Evolutionary conservation across 2,888 invertebrate genomes (phyloP), one percentile per base, ranked within the genome.

Genomic region (Drosophila ezoana): DNA sequence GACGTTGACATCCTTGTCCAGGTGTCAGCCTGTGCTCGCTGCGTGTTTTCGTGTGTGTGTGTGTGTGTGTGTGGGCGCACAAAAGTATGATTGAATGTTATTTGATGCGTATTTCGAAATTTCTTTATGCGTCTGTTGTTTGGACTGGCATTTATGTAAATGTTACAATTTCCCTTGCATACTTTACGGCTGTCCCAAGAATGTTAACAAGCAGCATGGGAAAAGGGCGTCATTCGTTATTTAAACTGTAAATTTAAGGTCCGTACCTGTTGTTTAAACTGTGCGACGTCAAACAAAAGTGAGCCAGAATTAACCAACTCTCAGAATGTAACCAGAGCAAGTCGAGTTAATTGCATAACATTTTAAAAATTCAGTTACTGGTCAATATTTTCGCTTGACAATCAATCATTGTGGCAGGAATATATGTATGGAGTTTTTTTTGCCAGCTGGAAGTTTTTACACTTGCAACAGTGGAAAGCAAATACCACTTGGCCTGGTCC

Each of bases 71-170:
- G 52, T 32, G 49, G 41, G 45, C 13, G 44, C 43, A 18, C 53
- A 61, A 61, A 65, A 76, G 65, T 65, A 81, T 85, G 82, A 87
- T 87, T 82, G 82, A 87, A 79, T 72, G 68, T 76, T 79, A 87
- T 84, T 82, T 82, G 85, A 84, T 79, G 87, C 56, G 81, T 64
- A 72, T 52, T 76, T 18, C n/a, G n/a, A 65, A 81, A 75, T 84
- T 67, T 49, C 56, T 67, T 63, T 59, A 64, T 53, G 59, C 10
- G 49, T 16, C 38, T 38, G 38, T 45, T 71, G 75, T 49, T 60
- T 20, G 49, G 47, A 54, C 49, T 66, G 67, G 60, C 74, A 77
- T 74, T 87, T 84, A 81, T 81, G 81, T 35, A 81, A 81, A 77
- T 87, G 69, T 75, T 14, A 64, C 78, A 71, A 80, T 80, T 79